A percentile compares a stretch with the other conserved stretches of the same genome.
Evolutionary conservation across 2,888 invertebrate species (phyloP).

Genomic region (Acanthosoma haemorrhoidale): DNA sequence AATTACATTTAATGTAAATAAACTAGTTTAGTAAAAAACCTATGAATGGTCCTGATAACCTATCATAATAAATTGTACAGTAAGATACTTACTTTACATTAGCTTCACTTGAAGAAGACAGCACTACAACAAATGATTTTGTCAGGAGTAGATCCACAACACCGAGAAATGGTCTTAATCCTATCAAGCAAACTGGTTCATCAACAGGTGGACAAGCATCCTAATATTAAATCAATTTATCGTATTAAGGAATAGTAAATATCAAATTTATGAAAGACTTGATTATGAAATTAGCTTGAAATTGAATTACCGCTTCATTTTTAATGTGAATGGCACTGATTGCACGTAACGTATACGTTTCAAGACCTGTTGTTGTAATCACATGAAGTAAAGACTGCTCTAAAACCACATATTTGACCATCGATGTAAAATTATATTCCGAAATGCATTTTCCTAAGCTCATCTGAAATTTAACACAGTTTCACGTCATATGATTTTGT

Average conservation of each 20-base stretch:
- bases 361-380: conserved; percentile 67
- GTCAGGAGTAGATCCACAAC: conserved; percentile 53
- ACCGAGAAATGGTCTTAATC: conserved; percentile 61
- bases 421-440: conserved; percentile 66
- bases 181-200: conserved; percentile 62
- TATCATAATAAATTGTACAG: no score
- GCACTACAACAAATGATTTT: conserved; percentile 51
- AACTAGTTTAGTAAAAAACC: no score
- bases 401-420: conserved; percentile 59
- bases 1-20: no score
- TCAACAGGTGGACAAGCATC: conserved; percentile 52
- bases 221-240: conserved; percentile 11
- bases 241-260: no score
- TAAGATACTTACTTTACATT: conserved; percentile 31
- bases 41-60: no score
- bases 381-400: conserved; percentile 67
- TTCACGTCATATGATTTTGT: not conserved
- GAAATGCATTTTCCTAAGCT: conserved; percentile 50
- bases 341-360: conserved; percentile 65
- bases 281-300: not conserved
- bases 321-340: conserved; percentile 48
- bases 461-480: conserved; percentile 32
- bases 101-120: conserved; percentile 48
- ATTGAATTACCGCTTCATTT: conserved; percentile 30
- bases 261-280: no score